Evolutionary conservation across 2,797 vertebrate genomes (phyloP).

Genomic region (Helostoma temminkii): DNA sequence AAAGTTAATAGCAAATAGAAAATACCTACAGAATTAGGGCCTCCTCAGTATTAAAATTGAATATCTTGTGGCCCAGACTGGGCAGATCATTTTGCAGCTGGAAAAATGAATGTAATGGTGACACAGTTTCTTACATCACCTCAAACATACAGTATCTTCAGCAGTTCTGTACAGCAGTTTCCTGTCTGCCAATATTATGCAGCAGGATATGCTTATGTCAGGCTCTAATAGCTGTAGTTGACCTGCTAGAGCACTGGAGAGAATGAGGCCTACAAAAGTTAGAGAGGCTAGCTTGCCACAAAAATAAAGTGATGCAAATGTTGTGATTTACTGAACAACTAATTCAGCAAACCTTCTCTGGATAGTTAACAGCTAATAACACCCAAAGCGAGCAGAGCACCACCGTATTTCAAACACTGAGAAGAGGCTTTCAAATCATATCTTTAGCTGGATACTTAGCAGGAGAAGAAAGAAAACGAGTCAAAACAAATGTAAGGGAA

Average conservation of each 20-base stretch:
- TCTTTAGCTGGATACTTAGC: slow-evolving; percentile 20
- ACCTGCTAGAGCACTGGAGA: neutral
- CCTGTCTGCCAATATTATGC: neutral
- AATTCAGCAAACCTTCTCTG: slow-evolving; percentile 18
- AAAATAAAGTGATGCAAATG: slow-evolving; percentile 7
- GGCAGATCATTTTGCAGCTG: no score
- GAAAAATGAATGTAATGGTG: neutral
- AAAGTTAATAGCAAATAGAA: no score
- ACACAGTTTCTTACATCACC: neutral
- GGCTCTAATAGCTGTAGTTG: neutral
- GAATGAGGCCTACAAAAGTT: slow-evolving; percentile 3
- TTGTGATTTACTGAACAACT: slow-evolving; percentile 29
- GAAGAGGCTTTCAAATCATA: slow-evolving; percentile 26
- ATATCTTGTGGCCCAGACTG: neutral
- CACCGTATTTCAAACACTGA: slow-evolving; percentile 32
- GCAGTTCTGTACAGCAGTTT: neutral
- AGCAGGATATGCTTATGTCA: neutral
- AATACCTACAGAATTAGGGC: no score
- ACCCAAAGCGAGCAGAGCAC: slow-evolving; percentile 10
- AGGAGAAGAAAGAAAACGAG: slow-evolving; percentile 8
- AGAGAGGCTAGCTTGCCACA: neutral
- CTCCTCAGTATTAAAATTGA: neutral
- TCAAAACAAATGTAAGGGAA: slow-evolving; percentile 14
- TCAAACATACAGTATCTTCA: neutral
- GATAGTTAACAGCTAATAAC: slow-evolving; percentile 47